Evolutionary conservation across 2,888 invertebrate species (phyloP).

Genomic region (Acleris holmiana): DNA sequence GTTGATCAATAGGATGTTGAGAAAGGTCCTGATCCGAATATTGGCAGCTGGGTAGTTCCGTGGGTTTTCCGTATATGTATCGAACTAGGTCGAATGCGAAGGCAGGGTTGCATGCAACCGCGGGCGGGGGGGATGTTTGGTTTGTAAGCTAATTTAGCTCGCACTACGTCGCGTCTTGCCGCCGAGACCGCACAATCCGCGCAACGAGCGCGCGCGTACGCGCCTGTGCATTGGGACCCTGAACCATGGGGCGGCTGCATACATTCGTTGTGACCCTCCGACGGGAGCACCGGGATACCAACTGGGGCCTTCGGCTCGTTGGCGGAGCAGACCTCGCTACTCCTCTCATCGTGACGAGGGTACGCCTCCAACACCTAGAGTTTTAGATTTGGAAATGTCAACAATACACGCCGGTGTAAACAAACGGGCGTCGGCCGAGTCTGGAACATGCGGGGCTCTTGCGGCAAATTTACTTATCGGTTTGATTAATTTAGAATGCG

Average conservation of each 20-base stretch:
- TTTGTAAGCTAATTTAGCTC: constrained; percentile 72
- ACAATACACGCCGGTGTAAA: constrained; percentile 65
- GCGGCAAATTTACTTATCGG: neutral
- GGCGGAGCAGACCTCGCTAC: constrained; percentile 94
- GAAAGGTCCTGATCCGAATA: neutral
- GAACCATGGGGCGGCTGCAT: constrained; percentile 88
- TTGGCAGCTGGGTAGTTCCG: constrained; percentile 40
- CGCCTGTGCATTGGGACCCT: constrained; percentile 56
- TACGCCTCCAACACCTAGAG: constrained; percentile 65
- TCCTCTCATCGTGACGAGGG: constrained; percentile 94
- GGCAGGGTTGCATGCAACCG: constrained; percentile 70
- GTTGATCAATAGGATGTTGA: neutral
- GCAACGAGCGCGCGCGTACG: constrained; percentile 58
- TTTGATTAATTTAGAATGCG: constrained; percentile 13
- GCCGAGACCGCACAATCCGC: constrained; percentile 68
- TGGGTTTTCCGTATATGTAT: constrained; percentile 71
- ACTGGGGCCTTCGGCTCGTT: constrained; percentile 94
- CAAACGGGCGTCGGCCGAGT: constrained; percentile 51
- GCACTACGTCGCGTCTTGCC: constrained; percentile 76
- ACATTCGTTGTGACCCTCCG: constrained; percentile 90
- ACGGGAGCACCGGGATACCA: constrained; percentile 88
- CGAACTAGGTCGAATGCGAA: constrained; percentile 74
- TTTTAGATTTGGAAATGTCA: constrained; percentile 37
- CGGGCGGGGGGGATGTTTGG: constrained; percentile 63
- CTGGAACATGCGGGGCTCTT: constrained; percentile 11